Conservation (phyloP, 2,113 vertebrate species). For the Hippocampus guttulatus region DNA sequence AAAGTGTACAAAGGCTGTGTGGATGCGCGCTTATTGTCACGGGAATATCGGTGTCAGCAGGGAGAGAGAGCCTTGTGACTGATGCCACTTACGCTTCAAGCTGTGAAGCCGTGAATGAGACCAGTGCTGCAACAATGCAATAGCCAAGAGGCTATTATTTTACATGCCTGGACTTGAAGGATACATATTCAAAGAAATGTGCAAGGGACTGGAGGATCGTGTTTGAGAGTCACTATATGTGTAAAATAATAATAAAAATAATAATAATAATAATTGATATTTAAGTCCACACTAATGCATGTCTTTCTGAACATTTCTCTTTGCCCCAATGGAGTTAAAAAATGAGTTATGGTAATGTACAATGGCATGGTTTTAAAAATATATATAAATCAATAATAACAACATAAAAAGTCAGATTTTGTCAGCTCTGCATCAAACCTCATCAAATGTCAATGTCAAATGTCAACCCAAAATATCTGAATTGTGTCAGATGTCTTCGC, state of each 20-base stretch:
- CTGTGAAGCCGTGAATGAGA: constrained; percentile 14
- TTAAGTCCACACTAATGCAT: too few relatives aligned
- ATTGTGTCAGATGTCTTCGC: background rate
- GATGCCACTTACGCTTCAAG: constrained; percentile 3
- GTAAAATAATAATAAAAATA: too few relatives aligned
- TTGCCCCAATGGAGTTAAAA: too few relatives aligned
- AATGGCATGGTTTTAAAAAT: too few relatives aligned
- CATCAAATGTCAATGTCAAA: background rate
- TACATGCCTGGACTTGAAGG: constrained; percentile 8
- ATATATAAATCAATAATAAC: too few relatives aligned
- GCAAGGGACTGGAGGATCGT: too few relatives aligned
- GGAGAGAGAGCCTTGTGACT: constrained; percentile 7
- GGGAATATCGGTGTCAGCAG: constrained; percentile 20
- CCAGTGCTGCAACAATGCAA: background rate
- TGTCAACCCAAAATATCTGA: background rate
- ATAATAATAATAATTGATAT: too few relatives aligned
- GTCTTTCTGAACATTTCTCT: too few relatives aligned
- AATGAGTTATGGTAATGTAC: too few relatives aligned
- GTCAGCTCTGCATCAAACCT: background rate
- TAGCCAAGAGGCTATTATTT: background rate
- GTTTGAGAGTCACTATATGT: too few relatives aligned
- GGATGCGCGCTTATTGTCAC: constrained; percentile 17
- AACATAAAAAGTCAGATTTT: too few relatives aligned
- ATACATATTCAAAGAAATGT: constrained; percentile 6
- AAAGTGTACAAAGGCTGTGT: constrained; percentile 24